phyloP scores from a whole-genome alignment of 92 coral and sea anemone species.

The Epizoanthus scotinus region DNA sequence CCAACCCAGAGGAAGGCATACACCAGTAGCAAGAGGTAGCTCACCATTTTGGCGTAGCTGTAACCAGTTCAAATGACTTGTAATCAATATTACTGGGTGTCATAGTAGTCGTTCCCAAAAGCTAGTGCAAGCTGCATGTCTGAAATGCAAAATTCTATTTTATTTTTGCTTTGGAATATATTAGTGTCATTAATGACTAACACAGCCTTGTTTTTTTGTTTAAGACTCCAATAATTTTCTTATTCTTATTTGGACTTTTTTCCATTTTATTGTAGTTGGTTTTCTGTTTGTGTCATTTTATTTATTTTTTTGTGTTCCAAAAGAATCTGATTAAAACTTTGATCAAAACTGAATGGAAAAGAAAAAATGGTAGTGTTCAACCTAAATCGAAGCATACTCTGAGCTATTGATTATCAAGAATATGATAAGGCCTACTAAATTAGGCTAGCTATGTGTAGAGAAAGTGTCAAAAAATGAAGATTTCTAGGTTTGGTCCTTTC shows the following conservation, averaged over 20 bases:
- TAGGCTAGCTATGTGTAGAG: neutral
- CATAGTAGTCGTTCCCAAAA: neutral
- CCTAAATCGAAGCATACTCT: too few relatives aligned
- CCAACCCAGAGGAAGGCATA: neutral
- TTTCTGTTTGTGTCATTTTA: too few relatives aligned
- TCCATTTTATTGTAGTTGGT: neutral
- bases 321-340: too few relatives aligned
- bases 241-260: neutral
- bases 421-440: too few relatives aligned
- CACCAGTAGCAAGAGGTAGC: slow-evolving; percentile 31
- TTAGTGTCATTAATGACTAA: too few relatives aligned
- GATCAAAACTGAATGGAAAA: too few relatives aligned
- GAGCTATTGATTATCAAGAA: too few relatives aligned
- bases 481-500: neutral
- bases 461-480: neutral
- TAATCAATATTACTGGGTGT: neutral
- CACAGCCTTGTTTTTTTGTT: too few relatives aligned
- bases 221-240: neutral
- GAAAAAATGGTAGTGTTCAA: too few relatives aligned
- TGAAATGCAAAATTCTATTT: slow-evolving; percentile 10
- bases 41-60: neutral
- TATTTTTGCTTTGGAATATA: neutral
- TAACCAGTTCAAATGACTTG: too few relatives aligned
- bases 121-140: neutral
- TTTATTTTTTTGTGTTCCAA: too few relatives aligned